Evolutionary conservation across 2,113 vertebrate genomes (phyloP).

Genomic region (Phalacrocorax pelagicus): DNA sequence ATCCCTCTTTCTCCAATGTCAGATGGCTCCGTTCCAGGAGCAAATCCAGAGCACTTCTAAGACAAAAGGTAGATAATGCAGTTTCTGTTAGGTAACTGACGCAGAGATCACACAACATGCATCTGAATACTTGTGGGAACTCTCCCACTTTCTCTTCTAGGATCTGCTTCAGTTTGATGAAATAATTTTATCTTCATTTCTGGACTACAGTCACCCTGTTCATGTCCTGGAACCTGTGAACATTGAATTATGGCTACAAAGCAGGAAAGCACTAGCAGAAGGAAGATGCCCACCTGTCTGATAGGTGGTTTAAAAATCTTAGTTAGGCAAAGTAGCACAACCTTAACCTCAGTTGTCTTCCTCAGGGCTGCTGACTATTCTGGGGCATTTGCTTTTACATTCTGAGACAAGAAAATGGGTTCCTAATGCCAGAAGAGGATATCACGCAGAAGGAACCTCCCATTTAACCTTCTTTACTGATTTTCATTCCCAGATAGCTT

Average conservation of each 20-base stretch:
- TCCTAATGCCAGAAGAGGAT: not conserved
- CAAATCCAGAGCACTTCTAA: not conserved
- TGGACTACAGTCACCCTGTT: not conserved
- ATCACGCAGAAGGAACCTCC: not conserved
- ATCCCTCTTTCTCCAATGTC: not conserved
- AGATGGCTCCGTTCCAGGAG: not conserved
- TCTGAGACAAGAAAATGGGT: not conserved
- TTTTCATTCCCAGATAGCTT: not conserved
- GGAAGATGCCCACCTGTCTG: not conserved
- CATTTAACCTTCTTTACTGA: not conserved
- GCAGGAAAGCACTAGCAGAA: not conserved
- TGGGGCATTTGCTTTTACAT: not conserved
- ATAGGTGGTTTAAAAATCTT: not conserved
- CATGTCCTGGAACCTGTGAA: fast-evolving
- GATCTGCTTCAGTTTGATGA: not conserved
- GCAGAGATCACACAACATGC: not conserved
- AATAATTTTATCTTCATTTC: not conserved
- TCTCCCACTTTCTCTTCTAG: not conserved
- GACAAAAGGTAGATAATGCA: not conserved
- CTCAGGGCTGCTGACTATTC: not conserved
- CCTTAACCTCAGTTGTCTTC: not conserved
- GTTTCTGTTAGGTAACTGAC: not conserved
- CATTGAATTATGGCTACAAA: not conserved
- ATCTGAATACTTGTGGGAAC: not conserved
- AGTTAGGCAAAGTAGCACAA: not conserved